Conservation (phyloP, 2,113 vertebrate genomes). For the Orthonyx spaldingii region DNA sequence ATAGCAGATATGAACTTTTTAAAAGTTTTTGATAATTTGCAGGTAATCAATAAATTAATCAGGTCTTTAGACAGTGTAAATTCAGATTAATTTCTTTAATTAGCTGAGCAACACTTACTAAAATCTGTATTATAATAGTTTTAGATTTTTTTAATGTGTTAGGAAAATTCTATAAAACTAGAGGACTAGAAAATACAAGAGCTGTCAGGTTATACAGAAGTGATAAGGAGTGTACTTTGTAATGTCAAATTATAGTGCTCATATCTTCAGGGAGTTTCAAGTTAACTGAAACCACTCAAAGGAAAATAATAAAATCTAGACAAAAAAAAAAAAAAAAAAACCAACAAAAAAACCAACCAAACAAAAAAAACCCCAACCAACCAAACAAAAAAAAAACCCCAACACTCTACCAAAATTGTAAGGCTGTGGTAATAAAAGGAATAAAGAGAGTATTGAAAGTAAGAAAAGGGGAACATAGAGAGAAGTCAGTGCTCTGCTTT, state of each 20-base stretch:
- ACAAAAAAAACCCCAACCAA: no score
- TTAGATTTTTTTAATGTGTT: not conserved
- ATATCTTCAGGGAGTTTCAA: not conserved
- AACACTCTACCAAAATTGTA: not conserved
- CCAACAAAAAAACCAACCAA: not conserved
- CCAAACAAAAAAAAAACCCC: no score
- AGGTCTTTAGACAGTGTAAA: not conserved
- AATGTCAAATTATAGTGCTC: not conserved
- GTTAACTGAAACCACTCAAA: constrained; percentile 32
- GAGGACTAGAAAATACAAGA: not conserved
- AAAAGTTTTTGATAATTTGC: not conserved
- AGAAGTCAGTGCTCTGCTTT: not conserved
- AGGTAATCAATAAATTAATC: not conserved
- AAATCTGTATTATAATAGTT: not conserved
- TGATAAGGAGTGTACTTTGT: not conserved
- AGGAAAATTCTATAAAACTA: not conserved
- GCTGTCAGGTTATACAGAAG: not conserved
- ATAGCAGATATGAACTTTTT: not conserved
- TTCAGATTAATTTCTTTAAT: not conserved
- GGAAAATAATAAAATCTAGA: not conserved
- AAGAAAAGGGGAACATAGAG: not conserved
- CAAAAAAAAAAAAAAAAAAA: no score
- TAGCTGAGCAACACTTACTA: not conserved
- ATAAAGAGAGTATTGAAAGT: not conserved
- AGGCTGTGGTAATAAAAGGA: not conserved